These are phyloP conservation scores for Perdita meconis DNA, from an alignment of 2,888 invertebrate species.

Conservation along the genomic window DNA sequence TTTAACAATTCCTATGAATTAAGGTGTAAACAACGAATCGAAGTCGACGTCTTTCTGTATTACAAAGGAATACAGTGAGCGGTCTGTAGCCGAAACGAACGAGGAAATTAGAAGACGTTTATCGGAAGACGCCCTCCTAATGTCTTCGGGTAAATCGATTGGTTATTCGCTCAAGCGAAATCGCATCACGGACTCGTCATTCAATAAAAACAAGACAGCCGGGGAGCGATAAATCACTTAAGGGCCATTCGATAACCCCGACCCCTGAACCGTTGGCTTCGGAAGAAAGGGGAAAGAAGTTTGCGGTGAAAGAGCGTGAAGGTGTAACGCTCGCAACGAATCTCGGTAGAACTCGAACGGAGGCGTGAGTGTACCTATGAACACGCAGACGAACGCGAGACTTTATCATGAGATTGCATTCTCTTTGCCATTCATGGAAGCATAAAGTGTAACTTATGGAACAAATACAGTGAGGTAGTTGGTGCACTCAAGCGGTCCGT, in stretches of 20 bases:
- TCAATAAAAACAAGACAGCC: constrained; percentile 80
- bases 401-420: too few species aligned
- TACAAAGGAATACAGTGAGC: not conserved
- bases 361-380: not conserved
- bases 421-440: too few species aligned
- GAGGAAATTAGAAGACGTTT: constrained; percentile 76
- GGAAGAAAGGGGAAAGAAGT: constrained; percentile 54
- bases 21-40: not conserved
- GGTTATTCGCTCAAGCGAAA: constrained; percentile 81
- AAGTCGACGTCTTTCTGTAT: not conserved
- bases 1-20: too few species aligned
- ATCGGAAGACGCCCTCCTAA: constrained; percentile 75
- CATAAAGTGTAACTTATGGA: too few species aligned
- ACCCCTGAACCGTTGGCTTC: constrained; percentile 33
- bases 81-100: constrained; percentile 21
- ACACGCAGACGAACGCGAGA: not conserved
- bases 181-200: constrained; percentile 81
- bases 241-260: constrained; percentile 73
- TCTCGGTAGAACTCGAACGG: not conserved
- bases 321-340: constrained; percentile 37
- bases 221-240: constrained; percentile 82
- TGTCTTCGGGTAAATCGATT: constrained; percentile 80
- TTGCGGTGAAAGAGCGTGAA: constrained; percentile 59
- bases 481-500: too few species aligned
- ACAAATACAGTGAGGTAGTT: too few species aligned